phyloP scores from a whole-genome alignment of 1,140 invertebrate species.

The Drosophila willistoni region DNA sequence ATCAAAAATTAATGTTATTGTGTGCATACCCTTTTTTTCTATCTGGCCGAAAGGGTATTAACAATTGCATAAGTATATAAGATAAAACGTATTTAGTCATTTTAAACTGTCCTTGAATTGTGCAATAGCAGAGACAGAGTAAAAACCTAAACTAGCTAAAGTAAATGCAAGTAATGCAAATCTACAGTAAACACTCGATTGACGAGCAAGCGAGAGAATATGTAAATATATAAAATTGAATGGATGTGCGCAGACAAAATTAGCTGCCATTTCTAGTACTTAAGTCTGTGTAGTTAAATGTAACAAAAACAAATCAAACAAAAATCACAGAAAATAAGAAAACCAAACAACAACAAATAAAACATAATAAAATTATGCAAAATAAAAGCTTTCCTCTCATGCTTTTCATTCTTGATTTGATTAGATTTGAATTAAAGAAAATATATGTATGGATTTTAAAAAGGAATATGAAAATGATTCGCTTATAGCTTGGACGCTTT shows the following conservation, averaged over 20 bases:
- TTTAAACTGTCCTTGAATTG: slow-evolving; percentile 52
- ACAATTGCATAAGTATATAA: slow-evolving; percentile 16
- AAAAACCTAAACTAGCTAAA: slow-evolving; percentile 12
- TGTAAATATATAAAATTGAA: slow-evolving; percentile 42
- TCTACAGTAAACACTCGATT: slow-evolving; percentile 14
- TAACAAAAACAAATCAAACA: slow-evolving; percentile 42
- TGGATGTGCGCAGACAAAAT: slow-evolving; percentile 34
- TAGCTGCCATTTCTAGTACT: slow-evolving; percentile 45
- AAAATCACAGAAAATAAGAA: slow-evolving; percentile 56
- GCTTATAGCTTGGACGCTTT: not conserved
- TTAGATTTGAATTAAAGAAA: not conserved
- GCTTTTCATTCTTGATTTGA: slow-evolving; percentile 1
- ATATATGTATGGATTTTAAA: not conserved
- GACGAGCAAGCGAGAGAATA: not conserved
- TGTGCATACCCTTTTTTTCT: not conserved
- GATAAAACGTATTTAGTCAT: slow-evolving; percentile 57
- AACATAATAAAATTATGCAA: slow-evolving; percentile 80
- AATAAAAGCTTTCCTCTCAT: slow-evolving; percentile 33
- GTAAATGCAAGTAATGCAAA: slow-evolving; percentile 27
- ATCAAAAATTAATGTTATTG: not conserved
- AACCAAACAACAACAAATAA: slow-evolving; percentile 62
- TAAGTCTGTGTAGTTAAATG: slow-evolving; percentile 81
- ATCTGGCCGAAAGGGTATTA: not conserved
- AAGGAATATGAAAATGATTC: not conserved
- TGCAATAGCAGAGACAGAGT: slow-evolving; percentile 10